Evolutionary conservation across 2,888 invertebrate genomes (phyloP).

Genomic region (Xanthia icteritia): DNA sequence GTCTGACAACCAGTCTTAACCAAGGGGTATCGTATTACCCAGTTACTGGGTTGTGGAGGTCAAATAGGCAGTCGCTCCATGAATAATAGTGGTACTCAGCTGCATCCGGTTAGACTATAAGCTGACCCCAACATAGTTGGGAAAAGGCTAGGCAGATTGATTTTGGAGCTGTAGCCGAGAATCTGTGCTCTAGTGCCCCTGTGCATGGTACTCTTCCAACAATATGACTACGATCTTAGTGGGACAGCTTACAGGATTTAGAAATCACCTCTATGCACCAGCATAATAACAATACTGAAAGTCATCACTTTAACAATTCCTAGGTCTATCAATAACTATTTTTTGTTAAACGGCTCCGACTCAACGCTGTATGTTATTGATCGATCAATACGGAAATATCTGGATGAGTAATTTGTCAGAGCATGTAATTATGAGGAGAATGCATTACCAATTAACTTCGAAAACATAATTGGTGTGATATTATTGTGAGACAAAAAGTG

Average conservation of each 20-base stretch:
- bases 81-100: too few species aligned
- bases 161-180: background rate
- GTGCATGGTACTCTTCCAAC: background rate
- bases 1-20: too few species aligned
- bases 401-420: constrained; percentile 50
- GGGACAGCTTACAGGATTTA: background rate
- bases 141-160: too few species aligned
- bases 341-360: background rate
- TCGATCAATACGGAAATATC: constrained; percentile 44
- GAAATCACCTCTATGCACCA: background rate
- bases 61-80: too few species aligned
- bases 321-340: background rate
- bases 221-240: background rate
- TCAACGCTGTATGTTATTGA: background rate
- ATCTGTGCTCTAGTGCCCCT: background rate
- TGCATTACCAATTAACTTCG: constrained; percentile 59
- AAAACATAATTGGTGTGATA: constrained; percentile 55
- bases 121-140: too few species aligned
- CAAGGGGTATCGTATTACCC: too few species aligned
- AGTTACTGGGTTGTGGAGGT: too few species aligned
- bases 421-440: constrained; percentile 41
- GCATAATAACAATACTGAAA: background rate
- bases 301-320: background rate
- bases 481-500: constrained; percentile 49
- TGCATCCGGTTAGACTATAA: too few species aligned